phyloP scores from a whole-genome alignment of 2,113 vertebrate species.

The Meriones unguiculatus region DNA sequence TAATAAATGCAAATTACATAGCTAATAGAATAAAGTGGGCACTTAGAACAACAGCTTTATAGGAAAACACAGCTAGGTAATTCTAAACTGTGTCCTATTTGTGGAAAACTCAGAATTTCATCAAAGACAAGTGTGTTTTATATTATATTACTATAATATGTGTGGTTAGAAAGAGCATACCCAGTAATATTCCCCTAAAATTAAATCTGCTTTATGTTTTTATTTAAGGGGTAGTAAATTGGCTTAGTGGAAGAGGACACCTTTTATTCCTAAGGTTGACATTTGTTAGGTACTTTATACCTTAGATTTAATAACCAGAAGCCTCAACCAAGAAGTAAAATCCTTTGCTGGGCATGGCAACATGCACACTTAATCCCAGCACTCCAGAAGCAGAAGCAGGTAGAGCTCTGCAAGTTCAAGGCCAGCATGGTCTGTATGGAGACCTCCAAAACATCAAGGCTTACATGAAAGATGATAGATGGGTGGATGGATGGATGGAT shows the following conservation, averaged over 20 bases:
- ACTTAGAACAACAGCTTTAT: slow-evolving; percentile 49
- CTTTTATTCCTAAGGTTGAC: not conserved
- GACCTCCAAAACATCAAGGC: not conserved
- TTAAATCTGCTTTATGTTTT: not conserved
- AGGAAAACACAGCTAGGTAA: slow-evolving; percentile 25
- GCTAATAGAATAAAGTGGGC: slow-evolving; percentile 69
- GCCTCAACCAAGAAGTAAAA: not conserved
- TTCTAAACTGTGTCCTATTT: slow-evolving; percentile 51
- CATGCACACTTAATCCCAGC: not conserved
- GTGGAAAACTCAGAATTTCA: slow-evolving; percentile 45
- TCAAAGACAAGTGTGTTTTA: not conserved
- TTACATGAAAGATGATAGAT: not conserved
- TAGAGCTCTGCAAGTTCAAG: not conserved
- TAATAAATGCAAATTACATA: slow-evolving; percentile 65
- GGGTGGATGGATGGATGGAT: accelerated
- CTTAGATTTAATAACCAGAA: not conserved
- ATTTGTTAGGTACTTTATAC: not conserved
- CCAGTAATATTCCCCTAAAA: not conserved
- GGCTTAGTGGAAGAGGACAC: not conserved
- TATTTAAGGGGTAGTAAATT: not conserved
- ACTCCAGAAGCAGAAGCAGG: not conserved
- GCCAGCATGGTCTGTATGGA: not conserved
- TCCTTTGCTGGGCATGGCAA: not conserved
- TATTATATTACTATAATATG: not conserved
- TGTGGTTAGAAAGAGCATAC: not conserved